A percentile compares a stretch with the other conserved stretches of the same genome.
Evolutionary conservation across 2,113 vertebrate species (phyloP).

Genomic region (Tor tambroides): DNA sequence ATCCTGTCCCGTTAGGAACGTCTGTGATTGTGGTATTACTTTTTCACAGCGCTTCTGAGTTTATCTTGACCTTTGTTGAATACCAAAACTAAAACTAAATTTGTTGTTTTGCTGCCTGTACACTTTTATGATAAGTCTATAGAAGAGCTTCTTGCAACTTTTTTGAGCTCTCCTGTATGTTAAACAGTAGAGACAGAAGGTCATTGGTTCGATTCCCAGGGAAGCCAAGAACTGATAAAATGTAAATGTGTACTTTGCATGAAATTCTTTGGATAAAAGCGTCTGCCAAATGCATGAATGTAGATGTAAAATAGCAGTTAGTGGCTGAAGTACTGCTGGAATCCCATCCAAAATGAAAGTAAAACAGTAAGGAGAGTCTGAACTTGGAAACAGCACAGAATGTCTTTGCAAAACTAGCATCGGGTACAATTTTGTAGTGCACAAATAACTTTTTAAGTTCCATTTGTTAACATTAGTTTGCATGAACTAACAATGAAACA

Average conservation of each 20-base stretch:
- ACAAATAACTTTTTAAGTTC: too few species aligned
- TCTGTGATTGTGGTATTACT: background rate
- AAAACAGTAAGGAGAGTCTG: background rate
- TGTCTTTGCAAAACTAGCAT: background rate
- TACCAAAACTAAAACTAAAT: background rate
- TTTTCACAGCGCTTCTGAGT: background rate
- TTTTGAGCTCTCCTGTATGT: background rate
- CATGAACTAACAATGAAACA: too few species aligned
- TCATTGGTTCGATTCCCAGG: too few species aligned
- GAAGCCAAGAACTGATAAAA: too few species aligned
- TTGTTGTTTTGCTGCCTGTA: background rate
- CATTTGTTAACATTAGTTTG: too few species aligned
- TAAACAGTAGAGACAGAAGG: too few species aligned
- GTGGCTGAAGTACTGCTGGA: background rate
- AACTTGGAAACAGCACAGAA: background rate
- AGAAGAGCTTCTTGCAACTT: background rate
- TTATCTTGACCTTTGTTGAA: background rate
- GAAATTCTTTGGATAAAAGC: too few species aligned
- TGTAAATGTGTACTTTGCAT: too few species aligned
- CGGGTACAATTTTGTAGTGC: too few species aligned
- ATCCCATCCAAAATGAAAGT: background rate
- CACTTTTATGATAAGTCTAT: background rate
- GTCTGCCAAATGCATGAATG: too few species aligned
- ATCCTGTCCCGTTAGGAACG: background rate
- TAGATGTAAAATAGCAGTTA: background rate